Base-by-base conservation (phyloP, 92 coral and sea anemone genomes). In the Parazoanthus swiftii region DNA sequence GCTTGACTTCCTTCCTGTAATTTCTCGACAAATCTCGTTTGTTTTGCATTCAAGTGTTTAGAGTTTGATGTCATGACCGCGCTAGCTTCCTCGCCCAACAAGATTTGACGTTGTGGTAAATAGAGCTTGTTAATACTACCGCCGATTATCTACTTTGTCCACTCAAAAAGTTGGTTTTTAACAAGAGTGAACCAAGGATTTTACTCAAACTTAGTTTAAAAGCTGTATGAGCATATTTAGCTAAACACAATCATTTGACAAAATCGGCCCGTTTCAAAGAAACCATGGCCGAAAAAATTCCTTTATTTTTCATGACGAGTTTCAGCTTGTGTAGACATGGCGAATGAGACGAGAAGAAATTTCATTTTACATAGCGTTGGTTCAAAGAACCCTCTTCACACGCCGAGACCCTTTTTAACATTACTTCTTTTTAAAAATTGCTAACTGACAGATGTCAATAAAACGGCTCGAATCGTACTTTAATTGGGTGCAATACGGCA, bases 391-490 rank as follows among this genome's bases (percentile, higher is more conserved):
- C 43, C 46, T 76, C 29, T 76, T 76, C 48, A 76, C 79, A 76
- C 48, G 39, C n/a, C 25, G 79, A n/a, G 20, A 80, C 66, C 59
- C 42, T 56, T 36, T 4, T 21, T 35, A 11, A 16, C 33, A 29
- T 13, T 11, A 36, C n/a, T 20, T 4, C 33, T 5, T 26, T 1
- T 79, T 13, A 42, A 59, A 81, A 36, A 37, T 36, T 63, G 35
- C 81, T 38, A 81, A 25, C 48, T 81, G 85, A 63, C 85, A 81
- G 46, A 65, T 81, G 85, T 81, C 85, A 59, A 81, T 81, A 59
- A 81, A 63, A 81, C 37, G 36, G 18, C n/a, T 1, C 16, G 75
- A 38, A 63, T 81, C 71, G n/a, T 18, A 23, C 48, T 65, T 35
- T 39, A 81, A 81, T 81, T 81, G 85, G 85, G 71, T 67, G 51